phyloP scores from a whole-genome alignment of 2,113 vertebrate species.

The Neotoma lepida region DNA sequence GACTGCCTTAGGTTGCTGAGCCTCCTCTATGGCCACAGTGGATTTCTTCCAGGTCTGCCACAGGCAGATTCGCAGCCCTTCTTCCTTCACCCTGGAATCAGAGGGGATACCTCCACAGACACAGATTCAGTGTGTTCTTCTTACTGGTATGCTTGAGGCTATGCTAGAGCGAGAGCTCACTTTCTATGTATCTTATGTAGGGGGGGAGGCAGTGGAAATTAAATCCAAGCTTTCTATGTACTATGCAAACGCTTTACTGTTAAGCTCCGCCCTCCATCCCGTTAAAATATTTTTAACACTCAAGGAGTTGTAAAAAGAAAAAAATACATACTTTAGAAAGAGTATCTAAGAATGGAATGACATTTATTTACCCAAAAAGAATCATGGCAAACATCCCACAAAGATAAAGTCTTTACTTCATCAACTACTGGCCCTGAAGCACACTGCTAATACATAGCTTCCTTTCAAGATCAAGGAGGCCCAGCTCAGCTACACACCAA shows the following conservation, averaged over 20 bases:
- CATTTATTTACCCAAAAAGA: not conserved
- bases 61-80: not conserved
- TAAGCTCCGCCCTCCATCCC: not conserved
- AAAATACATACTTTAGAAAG: not conserved
- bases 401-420: not conserved
- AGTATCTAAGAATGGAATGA: not conserved
- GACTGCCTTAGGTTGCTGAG: too few relatives aligned
- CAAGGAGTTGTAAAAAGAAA: not conserved
- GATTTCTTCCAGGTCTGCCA: not conserved
- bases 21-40: not conserved
- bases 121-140: not conserved
- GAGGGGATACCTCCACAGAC: not conserved
- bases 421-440: not conserved
- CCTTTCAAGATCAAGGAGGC: not conserved
- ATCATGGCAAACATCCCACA: not conserved
- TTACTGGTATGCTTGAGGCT: not conserved
- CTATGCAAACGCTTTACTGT: not conserved
- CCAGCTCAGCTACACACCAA: not conserved
- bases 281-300: constrained; percentile 7
- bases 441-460: not conserved
- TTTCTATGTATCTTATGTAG: not conserved
- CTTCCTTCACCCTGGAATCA: not conserved
- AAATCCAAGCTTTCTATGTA: not conserved
- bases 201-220: too few relatives aligned
- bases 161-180: fast-evolving